Evolutionary conservation across 2,888 invertebrate genomes (phyloP).

Genomic region (Spatulosminthurus flaviceps): DNA sequence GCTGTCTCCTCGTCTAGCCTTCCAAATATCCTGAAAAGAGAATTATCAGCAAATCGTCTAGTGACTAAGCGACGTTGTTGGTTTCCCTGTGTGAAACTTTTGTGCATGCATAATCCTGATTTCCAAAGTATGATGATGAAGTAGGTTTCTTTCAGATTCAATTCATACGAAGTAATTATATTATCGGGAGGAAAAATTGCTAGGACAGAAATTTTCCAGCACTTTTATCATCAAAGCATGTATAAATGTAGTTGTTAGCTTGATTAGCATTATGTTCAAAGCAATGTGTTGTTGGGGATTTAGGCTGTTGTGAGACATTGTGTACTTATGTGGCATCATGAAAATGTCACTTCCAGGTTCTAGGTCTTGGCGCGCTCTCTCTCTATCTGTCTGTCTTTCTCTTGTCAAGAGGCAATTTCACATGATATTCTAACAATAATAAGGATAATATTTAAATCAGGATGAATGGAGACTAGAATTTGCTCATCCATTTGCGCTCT

Average conservation of each 20-base stretch:
- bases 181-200: neutral
- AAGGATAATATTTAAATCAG: neutral
- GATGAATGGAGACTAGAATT: neutral
- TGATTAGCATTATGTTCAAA: neutral
- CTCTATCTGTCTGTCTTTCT: too few relatives aligned
- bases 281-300: neutral
- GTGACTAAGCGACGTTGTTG: neutral
- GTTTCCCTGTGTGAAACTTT: neutral
- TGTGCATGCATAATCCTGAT: too few relatives aligned
- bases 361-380: constrained; percentile 6
- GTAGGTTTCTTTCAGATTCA: too few relatives aligned
- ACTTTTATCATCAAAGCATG: too few relatives aligned
- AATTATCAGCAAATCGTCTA: constrained; percentile 3
- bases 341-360: neutral
- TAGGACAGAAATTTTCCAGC: neutral
- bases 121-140: too few relatives aligned
- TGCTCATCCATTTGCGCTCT: too few relatives aligned
- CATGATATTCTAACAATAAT: neutral
- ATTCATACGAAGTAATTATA: neutral
- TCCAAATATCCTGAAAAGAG: neutral
- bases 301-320: too few relatives aligned
- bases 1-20: constrained; percentile 6
- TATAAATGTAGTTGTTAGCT: neutral
- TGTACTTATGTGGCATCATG: too few relatives aligned
- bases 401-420: neutral